These are phyloP conservation scores for Xiphophorus maculatus DNA, from an alignment of 2,113 vertebrate genomes.

Conservation along the genomic window DNA sequence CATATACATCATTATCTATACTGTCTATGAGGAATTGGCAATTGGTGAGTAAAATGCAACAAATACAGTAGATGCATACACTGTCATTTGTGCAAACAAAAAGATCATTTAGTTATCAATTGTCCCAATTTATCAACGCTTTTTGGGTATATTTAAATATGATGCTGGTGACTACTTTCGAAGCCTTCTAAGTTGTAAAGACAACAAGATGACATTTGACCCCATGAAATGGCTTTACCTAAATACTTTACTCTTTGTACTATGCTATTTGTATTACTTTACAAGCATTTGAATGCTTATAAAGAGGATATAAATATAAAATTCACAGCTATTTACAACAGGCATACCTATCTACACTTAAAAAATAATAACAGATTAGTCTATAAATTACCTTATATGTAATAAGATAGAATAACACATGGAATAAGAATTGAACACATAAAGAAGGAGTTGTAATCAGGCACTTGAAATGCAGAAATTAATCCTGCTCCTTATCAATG, in stretches of 20 bases:
- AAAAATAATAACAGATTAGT: neutral
- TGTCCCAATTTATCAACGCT: constrained; percentile 43
- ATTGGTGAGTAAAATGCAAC: constrained; percentile 29
- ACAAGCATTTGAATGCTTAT: neutral
- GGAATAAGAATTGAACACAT: too few species aligned
- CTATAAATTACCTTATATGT: too few species aligned
- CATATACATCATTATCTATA: constrained; percentile 15
- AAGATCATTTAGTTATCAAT: constrained; percentile 46
- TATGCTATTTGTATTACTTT: too few species aligned
- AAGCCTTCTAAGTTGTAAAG: constrained; percentile 21
- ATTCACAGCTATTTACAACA: neutral
- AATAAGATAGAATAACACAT: too few species aligned
- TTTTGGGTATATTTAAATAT: constrained; percentile 42
- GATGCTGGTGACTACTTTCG: constrained; percentile 18
- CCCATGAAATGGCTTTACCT: neutral
- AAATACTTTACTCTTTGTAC: neutral
- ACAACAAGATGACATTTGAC: constrained; percentile 27
- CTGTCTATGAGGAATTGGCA: constrained; percentile 24
- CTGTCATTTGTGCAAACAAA: constrained; percentile 45
- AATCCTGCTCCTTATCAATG: neutral
- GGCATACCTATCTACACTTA: neutral
- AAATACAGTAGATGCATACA: constrained; percentile 3
- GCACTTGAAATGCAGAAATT: neutral
- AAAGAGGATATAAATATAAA: neutral
- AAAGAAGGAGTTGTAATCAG: neutral